phyloP scores from a whole-genome alignment of 2,888 invertebrate genomes.

The Himalopsyche tibetana region DNA sequence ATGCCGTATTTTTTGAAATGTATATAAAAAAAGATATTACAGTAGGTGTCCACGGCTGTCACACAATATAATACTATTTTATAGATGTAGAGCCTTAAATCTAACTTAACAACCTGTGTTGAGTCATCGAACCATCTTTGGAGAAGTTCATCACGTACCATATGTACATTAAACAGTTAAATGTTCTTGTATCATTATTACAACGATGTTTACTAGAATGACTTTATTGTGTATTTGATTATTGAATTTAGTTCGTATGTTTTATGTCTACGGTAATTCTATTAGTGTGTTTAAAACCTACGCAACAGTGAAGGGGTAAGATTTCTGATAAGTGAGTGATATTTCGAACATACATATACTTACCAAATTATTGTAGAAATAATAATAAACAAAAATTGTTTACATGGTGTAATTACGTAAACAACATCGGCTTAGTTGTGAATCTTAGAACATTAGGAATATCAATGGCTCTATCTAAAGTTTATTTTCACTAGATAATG shows the following conservation, averaged over 20 bases:
- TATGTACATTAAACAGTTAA: background rate
- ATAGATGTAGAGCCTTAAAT: no score
- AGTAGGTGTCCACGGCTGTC: no score
- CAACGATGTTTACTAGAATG: background rate
- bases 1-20: no score
- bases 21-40: no score
- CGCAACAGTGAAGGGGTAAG: background rate
- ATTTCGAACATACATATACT: background rate
- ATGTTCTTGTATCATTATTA: background rate
- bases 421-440: no score
- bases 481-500: no score
- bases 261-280: conserved; percentile 26
- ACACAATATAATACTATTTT: no score
- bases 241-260: conserved; percentile 31
- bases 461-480: no score
- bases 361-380: no score
- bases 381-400: no score
- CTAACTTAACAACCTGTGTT: background rate
- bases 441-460: no score
- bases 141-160: background rate
- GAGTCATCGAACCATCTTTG: background rate
- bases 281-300: conserved; percentile 28
- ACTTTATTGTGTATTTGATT: conserved; percentile 28
- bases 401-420: no score
- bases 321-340: background rate